phyloP scores from a whole-genome alignment of 2,113 vertebrate species.

The Cebidichthys violaceus region DNA sequence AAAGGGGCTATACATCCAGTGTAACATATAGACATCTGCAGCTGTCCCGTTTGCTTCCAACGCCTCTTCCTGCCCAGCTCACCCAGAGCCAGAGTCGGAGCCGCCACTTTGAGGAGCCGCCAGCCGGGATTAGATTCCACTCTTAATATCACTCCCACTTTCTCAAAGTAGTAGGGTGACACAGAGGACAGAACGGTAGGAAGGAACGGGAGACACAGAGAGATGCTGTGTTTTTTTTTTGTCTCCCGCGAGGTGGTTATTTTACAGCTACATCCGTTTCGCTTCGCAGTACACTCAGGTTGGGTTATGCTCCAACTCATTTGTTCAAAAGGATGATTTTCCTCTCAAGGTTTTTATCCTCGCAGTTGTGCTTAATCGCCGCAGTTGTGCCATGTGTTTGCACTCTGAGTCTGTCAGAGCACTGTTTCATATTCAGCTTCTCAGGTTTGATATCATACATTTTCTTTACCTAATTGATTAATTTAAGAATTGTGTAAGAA shows the following conservation, averaged over 20 bases:
- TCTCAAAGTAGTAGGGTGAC: conserved; percentile 85
- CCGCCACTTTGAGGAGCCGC: conserved; percentile 81
- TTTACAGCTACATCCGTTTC: conserved; percentile 63
- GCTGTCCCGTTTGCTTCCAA: conserved; percentile 40
- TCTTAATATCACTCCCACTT: conserved; percentile 82
- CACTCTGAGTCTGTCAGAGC: conserved; percentile 5
- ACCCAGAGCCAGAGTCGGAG: conserved; percentile 83
- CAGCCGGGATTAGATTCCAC: conserved; percentile 77
- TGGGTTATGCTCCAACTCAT: conserved; percentile 54
- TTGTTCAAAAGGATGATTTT: conserved; percentile 58
- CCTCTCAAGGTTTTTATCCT: conserved; percentile 47
- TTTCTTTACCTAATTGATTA: background rate
- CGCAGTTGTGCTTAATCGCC: conserved; percentile 43
- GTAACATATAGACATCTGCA: conserved; percentile 57
- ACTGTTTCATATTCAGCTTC: conserved; percentile 1
- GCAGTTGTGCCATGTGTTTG: conserved; percentile 21
- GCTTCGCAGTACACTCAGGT: conserved; percentile 32
- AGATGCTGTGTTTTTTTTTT: conserved; percentile 60
- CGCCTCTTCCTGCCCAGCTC: conserved; percentile 66
- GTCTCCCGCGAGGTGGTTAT: conserved; percentile 41
- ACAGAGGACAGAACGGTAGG: conserved; percentile 81
- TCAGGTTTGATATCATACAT: background rate
- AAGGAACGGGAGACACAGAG: conserved; percentile 63
- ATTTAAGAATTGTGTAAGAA: background rate
- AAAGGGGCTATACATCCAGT: conserved; percentile 37